Percentiles rank a stretch among this genome's conserved stretches.
Conservation (phyloP, 1,140 invertebrate genomes). For the Dendrolimus kikuchii region DNA sequence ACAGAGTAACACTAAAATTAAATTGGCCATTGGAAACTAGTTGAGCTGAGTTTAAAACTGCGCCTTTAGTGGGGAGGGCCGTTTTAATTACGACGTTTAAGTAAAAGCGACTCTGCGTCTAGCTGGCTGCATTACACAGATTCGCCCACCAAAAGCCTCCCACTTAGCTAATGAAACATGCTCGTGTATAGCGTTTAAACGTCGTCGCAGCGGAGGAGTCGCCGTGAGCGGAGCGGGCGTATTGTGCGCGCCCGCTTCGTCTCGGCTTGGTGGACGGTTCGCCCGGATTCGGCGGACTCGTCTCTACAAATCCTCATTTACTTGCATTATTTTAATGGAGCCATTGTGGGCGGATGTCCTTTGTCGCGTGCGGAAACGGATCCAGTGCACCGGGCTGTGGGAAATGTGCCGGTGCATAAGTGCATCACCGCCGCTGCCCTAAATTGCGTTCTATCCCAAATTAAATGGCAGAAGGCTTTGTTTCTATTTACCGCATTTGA, state of each 20-base stretch:
- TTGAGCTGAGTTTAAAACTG: conserved; percentile 63
- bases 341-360: conserved; percentile 68
- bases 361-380: conserved; percentile 58
- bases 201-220: conserved; percentile 31
- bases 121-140: conserved; percentile 67
- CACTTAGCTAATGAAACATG: conserved; percentile 75
- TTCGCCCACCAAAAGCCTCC: conserved; percentile 71
- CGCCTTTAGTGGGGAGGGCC: conserved; percentile 53
- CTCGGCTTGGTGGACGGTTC: not conserved
- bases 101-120: conserved; percentile 65
- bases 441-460: conserved; percentile 50
- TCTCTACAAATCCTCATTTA: conserved; percentile 69
- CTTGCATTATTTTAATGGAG: conserved; percentile 73
- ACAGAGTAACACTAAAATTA: conserved; percentile 55
- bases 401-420: conserved; percentile 64
- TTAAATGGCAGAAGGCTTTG: conserved; percentile 49
- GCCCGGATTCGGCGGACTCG: conserved; percentile 54
- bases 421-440: conserved; percentile 49
- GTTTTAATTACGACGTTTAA: conserved; percentile 71
- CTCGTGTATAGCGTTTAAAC: conserved; percentile 68
- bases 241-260: no score
- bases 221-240: conserved; percentile 35
- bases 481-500: conserved; percentile 50
- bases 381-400: conserved; percentile 48
- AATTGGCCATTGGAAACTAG: conserved; percentile 65